phyloP scores from a whole-genome alignment of 2,888 invertebrate genomes.

The Amphiduros pacificus region DNA sequence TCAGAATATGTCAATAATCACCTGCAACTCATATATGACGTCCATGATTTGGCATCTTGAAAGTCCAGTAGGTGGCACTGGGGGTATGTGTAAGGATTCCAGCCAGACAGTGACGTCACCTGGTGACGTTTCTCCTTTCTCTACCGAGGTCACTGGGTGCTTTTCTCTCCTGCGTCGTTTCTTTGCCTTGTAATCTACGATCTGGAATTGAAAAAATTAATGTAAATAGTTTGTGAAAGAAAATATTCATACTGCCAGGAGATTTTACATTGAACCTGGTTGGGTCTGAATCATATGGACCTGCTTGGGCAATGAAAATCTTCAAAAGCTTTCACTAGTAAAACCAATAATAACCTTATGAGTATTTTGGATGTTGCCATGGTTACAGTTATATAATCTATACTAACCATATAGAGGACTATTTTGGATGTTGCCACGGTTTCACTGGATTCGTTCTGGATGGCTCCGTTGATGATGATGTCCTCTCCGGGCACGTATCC shows the following conservation, averaged over 20 bases:
- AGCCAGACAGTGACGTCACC: slow-evolving; percentile 35
- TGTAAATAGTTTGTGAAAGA: no score
- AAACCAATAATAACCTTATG: no score
- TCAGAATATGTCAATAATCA: slow-evolving; percentile 6
- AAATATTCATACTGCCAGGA: no score
- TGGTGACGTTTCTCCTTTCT: slow-evolving; percentile 29
- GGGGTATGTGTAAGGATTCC: slow-evolving; percentile 31
- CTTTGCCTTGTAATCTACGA: slow-evolving; percentile 32
- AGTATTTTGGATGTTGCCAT: no score
- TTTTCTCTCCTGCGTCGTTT: slow-evolving; percentile 28
- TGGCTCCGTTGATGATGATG: slow-evolving; percentile 47
- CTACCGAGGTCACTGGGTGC: slow-evolving; percentile 23
- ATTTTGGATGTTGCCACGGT: slow-evolving; percentile 27
- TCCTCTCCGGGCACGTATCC: slow-evolving; percentile 55
- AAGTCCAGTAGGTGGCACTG: slow-evolving; percentile 35
- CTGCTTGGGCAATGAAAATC: no score
- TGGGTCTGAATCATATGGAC: no score
- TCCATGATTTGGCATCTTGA: slow-evolving; percentile 28
- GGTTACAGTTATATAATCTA: no score
- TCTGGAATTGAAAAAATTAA: slow-evolving; percentile 14
- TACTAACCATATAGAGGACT: slow-evolving; percentile 31
- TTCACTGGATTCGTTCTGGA: slow-evolving; percentile 61
- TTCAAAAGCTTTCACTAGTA: no score
- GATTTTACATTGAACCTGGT: no score
- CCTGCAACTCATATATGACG: slow-evolving; percentile 35